Percentiles rank a stretch among this genome's conserved stretches.
Evolutionary conservation across 2,797 vertebrate genomes (phyloP).

Genomic region (Phrynocephalus forsythii): DNA sequence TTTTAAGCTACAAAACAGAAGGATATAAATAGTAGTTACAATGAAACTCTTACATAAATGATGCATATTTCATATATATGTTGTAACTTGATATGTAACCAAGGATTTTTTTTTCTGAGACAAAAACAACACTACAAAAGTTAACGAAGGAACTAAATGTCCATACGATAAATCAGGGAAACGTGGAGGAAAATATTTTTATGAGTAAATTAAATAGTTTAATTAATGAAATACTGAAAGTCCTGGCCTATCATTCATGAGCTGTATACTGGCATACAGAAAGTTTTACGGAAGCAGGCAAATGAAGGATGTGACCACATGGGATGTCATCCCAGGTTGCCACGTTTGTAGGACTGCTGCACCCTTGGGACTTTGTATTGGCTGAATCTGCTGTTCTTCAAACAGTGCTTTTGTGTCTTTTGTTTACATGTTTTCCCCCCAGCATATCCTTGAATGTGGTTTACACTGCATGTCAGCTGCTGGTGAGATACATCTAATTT

Average conservation of each 20-base stretch:
- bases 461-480: no score
- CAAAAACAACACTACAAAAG: not conserved
- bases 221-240: not conserved
- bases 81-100: rapidly evolving
- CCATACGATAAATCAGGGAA: not conserved
- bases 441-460: no score
- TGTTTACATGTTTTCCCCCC: no score
- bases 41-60: not conserved
- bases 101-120: rapidly evolving
- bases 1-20: not conserved
- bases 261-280: not conserved
- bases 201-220: not conserved
- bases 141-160: not conserved
- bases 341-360: no score
- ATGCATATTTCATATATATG: not conserved
- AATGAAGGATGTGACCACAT: not conserved
- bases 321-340: no score
- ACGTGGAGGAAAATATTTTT: not conserved
- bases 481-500: no score
- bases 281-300: not conserved
- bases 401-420: no score
- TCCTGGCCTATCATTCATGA: not conserved
- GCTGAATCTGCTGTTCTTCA: no score
- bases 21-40: not conserved
- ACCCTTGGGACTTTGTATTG: no score